phyloP scores from a whole-genome alignment of 53 echinoderm and acorn worm genomes.

The Holothuria scabra region DNA sequence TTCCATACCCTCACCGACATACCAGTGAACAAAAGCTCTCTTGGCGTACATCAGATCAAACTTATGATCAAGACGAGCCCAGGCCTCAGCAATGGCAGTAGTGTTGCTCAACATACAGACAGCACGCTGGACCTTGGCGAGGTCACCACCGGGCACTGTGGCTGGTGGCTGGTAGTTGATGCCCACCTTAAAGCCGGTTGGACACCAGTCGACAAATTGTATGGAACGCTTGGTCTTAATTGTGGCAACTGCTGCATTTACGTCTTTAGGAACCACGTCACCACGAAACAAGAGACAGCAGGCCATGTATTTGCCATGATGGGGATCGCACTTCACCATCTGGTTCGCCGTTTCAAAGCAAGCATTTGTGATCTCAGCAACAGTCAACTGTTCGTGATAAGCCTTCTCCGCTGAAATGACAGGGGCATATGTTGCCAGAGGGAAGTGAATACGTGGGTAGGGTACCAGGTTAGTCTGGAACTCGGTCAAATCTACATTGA shows the following conservation, averaged over 20 bases:
- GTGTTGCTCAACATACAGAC: slow-evolving; percentile 48
- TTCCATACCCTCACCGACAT: slow-evolving; percentile 56
- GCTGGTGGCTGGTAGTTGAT: slow-evolving; percentile 43
- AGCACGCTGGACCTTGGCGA: slow-evolving; percentile 36
- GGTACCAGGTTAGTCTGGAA: slow-evolving; percentile 7
- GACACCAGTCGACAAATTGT: slow-evolving; percentile 64
- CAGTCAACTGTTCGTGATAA: slow-evolving; percentile 70
- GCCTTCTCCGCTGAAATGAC: slow-evolving; percentile 77
- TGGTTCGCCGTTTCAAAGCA: slow-evolving; percentile 83
- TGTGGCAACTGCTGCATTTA: slow-evolving; percentile 69
- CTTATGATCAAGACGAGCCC: slow-evolving; percentile 75
- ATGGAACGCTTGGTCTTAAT: slow-evolving; percentile 74
- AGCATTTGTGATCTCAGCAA: slow-evolving; percentile 66
- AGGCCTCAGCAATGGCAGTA: slow-evolving; percentile 68
- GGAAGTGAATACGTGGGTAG: slow-evolving; percentile 67
- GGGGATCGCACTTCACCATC: slow-evolving; percentile 79
- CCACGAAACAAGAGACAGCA: slow-evolving; percentile 69
- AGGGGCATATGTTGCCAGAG: slow-evolving; percentile 34
- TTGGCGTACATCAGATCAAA: not conserved
- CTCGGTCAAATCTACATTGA: slow-evolving; percentile 47
- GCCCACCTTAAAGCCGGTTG: slow-evolving; percentile 37
- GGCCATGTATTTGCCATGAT: slow-evolving; percentile 85
- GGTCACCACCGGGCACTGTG: slow-evolving; percentile 27
- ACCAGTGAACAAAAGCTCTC: slow-evolving; percentile 58
- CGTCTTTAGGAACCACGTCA: slow-evolving; percentile 78